A percentile compares a stretch with the other conserved stretches of the same genome.
phyloP scores from a whole-genome alignment of 2,113 vertebrate species.

The Xyliphius kryptos region DNA sequence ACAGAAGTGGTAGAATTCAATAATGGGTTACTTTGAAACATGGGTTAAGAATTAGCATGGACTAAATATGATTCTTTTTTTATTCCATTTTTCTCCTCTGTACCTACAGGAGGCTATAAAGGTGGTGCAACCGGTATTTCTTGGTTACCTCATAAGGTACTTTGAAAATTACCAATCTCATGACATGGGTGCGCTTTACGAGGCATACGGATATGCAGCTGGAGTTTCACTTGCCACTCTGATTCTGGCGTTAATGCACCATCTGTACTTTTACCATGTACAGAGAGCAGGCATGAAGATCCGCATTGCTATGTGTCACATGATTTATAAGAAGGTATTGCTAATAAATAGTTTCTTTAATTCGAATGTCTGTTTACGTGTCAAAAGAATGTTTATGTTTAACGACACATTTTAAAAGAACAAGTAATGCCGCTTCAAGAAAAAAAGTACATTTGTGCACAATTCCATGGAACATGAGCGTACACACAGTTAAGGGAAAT shows the following conservation, averaged over 20 bases:
- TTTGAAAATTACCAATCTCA: constrained; percentile 67
- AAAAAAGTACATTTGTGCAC: too few relatives aligned
- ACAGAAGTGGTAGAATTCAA: too few relatives aligned
- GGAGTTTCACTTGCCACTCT: constrained; percentile 67
- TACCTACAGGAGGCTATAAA: constrained; percentile 72
- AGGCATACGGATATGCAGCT: constrained; percentile 61
- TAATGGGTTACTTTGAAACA: too few relatives aligned
- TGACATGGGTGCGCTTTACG: constrained; percentile 43
- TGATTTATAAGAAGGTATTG: constrained; percentile 61
- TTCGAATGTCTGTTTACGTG: too few relatives aligned
- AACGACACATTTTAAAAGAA: too few relatives aligned
- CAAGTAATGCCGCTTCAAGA: too few relatives aligned
- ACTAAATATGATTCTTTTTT: too few relatives aligned
- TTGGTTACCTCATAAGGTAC: constrained; percentile 77
- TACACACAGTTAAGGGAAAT: too few relatives aligned
- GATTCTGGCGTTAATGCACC: constrained; percentile 69
- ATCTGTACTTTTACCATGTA: constrained; percentile 83
- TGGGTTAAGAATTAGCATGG: too few relatives aligned
- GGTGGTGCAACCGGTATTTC: constrained; percentile 76
- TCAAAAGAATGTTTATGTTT: too few relatives aligned
- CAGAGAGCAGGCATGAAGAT: constrained; percentile 83
- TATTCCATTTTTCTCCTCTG: not conserved
- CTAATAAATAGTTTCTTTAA: too few relatives aligned
- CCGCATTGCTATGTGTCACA: constrained; percentile 85
- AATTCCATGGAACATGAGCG: too few relatives aligned